Percentiles rank a stretch among this genome's conserved stretches.
phyloP scores from a whole-genome alignment of 2,113 vertebrate species.

The Speoplatyrhinus poulsoni region DNA sequence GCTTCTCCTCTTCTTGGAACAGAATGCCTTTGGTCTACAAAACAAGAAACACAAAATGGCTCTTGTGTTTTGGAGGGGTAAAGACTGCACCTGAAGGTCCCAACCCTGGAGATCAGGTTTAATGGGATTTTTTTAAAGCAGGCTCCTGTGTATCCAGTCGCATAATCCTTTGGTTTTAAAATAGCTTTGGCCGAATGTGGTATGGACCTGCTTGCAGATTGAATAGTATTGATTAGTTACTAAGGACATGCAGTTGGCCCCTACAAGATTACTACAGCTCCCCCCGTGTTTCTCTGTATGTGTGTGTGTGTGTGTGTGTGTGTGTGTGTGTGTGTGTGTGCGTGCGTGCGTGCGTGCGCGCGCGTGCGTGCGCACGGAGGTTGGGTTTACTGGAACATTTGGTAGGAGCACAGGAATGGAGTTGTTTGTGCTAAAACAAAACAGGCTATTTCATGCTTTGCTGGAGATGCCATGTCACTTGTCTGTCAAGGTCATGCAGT shows the following conservation, averaged over 20 bases:
- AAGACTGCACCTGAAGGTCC: not conserved
- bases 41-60: slow-evolving; percentile 18
- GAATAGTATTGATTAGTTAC: slow-evolving; percentile 72
- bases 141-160: slow-evolving; percentile 32
- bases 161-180: slow-evolving; percentile 46
- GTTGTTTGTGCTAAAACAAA: slow-evolving; percentile 63
- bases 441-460: slow-evolving; percentile 70
- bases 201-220: slow-evolving; percentile 54
- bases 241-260: slow-evolving; percentile 47
- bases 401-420: slow-evolving; percentile 58
- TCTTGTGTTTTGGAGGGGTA: not conserved
- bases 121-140: slow-evolving; percentile 36
- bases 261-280: slow-evolving; percentile 26
- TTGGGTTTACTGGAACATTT: slow-evolving; percentile 4
- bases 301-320: not conserved
- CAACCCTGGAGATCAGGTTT: slow-evolving; percentile 24
- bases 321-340: not conserved
- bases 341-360: not conserved
- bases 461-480: slow-evolving; percentile 51
- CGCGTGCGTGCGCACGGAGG: slow-evolving; percentile 2
- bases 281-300: not conserved
- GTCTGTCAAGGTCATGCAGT: slow-evolving; percentile 48
- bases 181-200: slow-evolving; percentile 27
- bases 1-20: slow-evolving; percentile 22
- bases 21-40: slow-evolving; percentile 38